These are phyloP conservation scores for Pomatostomus ruficeps DNA, from an alignment of 2,113 vertebrate species.

Conservation along the genomic window DNA sequence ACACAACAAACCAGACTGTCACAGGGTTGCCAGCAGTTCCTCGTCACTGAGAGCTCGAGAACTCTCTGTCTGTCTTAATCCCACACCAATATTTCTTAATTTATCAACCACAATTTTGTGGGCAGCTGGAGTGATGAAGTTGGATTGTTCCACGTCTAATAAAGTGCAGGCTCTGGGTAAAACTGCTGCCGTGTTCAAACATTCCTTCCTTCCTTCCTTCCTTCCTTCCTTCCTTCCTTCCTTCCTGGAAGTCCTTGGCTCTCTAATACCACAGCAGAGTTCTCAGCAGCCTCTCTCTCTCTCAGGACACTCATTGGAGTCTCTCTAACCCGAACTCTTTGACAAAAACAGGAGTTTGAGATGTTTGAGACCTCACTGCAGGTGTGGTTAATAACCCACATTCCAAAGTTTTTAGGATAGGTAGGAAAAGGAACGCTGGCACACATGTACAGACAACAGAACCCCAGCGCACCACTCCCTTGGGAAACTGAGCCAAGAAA, in stretches of 20 bases:
- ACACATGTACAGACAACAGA: neutral
- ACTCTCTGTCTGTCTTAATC: neutral
- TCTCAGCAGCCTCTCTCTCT: neutral
- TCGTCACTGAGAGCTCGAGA: neutral
- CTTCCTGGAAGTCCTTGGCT: neutral
- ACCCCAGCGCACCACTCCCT: neutral
- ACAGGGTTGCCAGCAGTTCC: neutral
- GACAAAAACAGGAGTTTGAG: neutral
- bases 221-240: neutral
- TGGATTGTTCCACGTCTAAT: neutral
- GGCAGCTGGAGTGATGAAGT: neutral
- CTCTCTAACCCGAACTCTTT: neutral
- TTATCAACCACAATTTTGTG: neutral
- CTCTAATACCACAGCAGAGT: neutral
- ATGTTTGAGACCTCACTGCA: neutral
- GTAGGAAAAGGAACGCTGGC: neutral
- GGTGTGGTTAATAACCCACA: neutral
- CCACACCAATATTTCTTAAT: neutral
- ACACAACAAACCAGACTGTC: neutral
- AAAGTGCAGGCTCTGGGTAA: neutral
- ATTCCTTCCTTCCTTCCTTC: neutral
- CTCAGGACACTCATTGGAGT: neutral
- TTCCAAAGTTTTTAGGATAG: neutral
- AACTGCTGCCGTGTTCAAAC: neutral
- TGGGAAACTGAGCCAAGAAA: neutral